These are phyloP conservation scores for Mayetiola destructor DNA, from an alignment of 2,888 invertebrate genomes.

Conservation along the genomic window DNA sequence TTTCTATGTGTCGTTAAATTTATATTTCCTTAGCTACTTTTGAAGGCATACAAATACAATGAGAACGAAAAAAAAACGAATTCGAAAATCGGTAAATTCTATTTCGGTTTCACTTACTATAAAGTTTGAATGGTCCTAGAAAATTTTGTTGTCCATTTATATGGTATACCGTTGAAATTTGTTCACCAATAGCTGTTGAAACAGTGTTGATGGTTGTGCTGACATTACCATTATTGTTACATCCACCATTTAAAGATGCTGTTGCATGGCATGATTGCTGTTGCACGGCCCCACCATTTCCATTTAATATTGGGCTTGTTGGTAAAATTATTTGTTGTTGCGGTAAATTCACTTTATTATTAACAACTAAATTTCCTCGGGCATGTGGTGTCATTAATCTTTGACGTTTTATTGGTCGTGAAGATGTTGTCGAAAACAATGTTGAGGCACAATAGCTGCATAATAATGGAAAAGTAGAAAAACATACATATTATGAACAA, in stretches of 20 bases:
- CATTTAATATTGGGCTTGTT: conserved; percentile 16
- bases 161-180: conserved; percentile 11
- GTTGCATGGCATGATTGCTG: conserved; percentile 17
- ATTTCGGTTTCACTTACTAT: conserved; percentile 30
- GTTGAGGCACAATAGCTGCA: conserved; percentile 33
- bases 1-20: too few relatives aligned
- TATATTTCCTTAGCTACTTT: too few relatives aligned
- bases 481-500: too few relatives aligned
- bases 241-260: conserved; percentile 17
- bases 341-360: conserved; percentile 19
- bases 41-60: too few relatives aligned
- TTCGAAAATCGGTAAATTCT: neutral
- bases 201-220: conserved; percentile 21
- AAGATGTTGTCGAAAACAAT: conserved; percentile 29
- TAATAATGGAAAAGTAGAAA: neutral
- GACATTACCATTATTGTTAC: conserved; percentile 18
- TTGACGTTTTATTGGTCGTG: conserved; percentile 35
- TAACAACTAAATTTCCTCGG: conserved; percentile 25
- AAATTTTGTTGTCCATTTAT: conserved; percentile 26
- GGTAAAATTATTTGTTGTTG: conserved; percentile 20
- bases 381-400: conserved; percentile 31
- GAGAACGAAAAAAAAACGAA: neutral
- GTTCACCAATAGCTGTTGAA: conserved; percentile 14
- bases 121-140: conserved; percentile 34
- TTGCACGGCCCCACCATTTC: conserved; percentile 5